Conservation (phyloP, 2,888 invertebrate genomes). For the Hanleya hanleyi region DNA sequence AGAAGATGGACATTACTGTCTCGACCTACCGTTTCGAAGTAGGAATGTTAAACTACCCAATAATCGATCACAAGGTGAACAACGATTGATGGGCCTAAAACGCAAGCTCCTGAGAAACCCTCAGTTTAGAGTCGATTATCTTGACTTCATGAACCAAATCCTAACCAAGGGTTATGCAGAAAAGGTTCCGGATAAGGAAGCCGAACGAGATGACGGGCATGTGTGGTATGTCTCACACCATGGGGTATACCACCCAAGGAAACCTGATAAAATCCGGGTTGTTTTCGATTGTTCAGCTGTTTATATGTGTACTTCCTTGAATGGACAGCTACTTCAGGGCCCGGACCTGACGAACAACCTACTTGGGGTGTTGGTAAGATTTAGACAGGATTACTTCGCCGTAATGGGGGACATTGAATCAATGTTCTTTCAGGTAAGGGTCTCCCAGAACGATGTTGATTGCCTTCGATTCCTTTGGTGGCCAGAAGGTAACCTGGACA, state of each 20-base stretch:
- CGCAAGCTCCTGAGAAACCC: too few relatives aligned
- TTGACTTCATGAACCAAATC: slow-evolving; percentile 32
- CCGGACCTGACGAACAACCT: too few relatives aligned
- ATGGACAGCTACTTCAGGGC: too few relatives aligned
- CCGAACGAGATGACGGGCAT: slow-evolving; percentile 10
- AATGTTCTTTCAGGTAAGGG: slow-evolving; percentile 39
- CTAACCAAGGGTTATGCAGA: too few relatives aligned
- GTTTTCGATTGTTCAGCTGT: too few relatives aligned
- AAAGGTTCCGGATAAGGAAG: too few relatives aligned
- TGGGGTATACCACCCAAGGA: slow-evolving; percentile 30
- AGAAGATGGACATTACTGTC: not conserved
- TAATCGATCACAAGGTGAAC: not conserved
- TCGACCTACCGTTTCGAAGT: not conserved
- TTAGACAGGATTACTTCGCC: slow-evolving; percentile 36
- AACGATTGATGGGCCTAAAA: too few relatives aligned
- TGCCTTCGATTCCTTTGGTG: slow-evolving; percentile 38
- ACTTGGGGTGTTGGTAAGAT: slow-evolving; percentile 40
- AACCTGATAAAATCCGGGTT: too few relatives aligned
- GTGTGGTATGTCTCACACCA: slow-evolving; percentile 34
- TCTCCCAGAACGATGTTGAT: too few relatives aligned
- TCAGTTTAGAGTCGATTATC: slow-evolving; percentile 8
- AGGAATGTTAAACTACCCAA: not conserved
- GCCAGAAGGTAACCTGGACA: slow-evolving; percentile 21
- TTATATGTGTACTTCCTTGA: slow-evolving; percentile 34
- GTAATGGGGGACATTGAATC: slow-evolving; percentile 37